These are phyloP conservation scores for Carpatolechia fugitivella DNA, from an alignment of 2,888 invertebrate species.

Conservation along the genomic window DNA sequence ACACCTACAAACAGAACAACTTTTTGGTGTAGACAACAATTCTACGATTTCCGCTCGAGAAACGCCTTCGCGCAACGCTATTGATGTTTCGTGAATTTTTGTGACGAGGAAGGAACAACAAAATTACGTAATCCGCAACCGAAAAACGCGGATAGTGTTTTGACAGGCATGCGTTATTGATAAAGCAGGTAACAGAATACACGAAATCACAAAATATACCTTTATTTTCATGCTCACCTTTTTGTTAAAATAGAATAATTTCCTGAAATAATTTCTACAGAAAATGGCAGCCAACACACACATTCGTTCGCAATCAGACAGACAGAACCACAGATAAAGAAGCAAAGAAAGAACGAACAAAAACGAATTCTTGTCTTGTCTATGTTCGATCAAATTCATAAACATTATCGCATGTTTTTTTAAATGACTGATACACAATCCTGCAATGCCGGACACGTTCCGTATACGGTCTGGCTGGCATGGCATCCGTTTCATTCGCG, in stretches of 20 bases:
- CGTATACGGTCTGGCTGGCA: too few species aligned
- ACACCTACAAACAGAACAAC: constrained; percentile 85
- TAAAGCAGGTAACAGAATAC: constrained; percentile 37
- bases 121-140: constrained; percentile 72
- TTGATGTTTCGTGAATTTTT: constrained; percentile 57
- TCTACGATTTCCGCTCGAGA: constrained; percentile 60
- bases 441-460: too few species aligned
- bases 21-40: constrained; percentile 81
- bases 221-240: constrained; percentile 66
- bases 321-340: not conserved
- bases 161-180: constrained; percentile 46
- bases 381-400: too few species aligned
- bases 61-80: constrained; percentile 49
- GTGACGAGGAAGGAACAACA: constrained; percentile 66
- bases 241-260: constrained; percentile 46
- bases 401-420: too few species aligned
- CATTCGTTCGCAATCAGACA: constrained; percentile 20
- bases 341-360: not conserved
- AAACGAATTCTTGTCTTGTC: too few species aligned
- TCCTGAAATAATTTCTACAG: constrained; percentile 46
- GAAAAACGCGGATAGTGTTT: constrained; percentile 40
- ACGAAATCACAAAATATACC: constrained; percentile 45
- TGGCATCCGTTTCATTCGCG: too few species aligned
- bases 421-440: too few species aligned
- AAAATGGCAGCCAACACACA: constrained; percentile 75